Conservation (phyloP, 2,888 invertebrate species). For the Crocallis elinguaria region DNA sequence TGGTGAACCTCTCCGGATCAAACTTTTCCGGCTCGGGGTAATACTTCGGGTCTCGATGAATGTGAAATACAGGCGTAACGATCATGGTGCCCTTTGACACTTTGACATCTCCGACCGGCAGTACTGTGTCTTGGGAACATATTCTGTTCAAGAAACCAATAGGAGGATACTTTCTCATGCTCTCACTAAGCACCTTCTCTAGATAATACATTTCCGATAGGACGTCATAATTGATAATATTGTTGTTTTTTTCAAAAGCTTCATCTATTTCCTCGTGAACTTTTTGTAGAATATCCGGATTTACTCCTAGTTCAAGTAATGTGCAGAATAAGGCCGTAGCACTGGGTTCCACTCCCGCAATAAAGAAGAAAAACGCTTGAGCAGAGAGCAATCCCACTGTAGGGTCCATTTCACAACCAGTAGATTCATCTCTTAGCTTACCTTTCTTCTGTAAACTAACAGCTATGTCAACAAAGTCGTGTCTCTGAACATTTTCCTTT, state of each 20-base stretch:
- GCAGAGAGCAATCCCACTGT: slow-evolving; percentile 46
- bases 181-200: slow-evolving; percentile 41
- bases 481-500: slow-evolving; percentile 48
- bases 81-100: slow-evolving; percentile 60
- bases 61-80: slow-evolving; percentile 55
- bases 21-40: slow-evolving; percentile 75
- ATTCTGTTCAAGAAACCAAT: slow-evolving; percentile 53
- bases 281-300: slow-evolving; percentile 45
- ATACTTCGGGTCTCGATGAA: slow-evolving; percentile 70
- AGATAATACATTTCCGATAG: slow-evolving; percentile 46
- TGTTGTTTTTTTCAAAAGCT: slow-evolving; percentile 35
- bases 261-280: slow-evolving; percentile 40
- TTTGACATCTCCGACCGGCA: slow-evolving; percentile 63
- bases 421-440: slow-evolving; percentile 46
- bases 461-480: slow-evolving; percentile 64
- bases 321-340: slow-evolving; percentile 46
- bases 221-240: slow-evolving; percentile 42
- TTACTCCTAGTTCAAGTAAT: slow-evolving; percentile 44
- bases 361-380: slow-evolving; percentile 49
- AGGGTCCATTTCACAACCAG: slow-evolving; percentile 55
- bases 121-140: slow-evolving; percentile 52
- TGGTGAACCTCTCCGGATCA: slow-evolving; percentile 44
- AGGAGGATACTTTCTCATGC: slow-evolving; percentile 50
- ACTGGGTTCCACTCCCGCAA: slow-evolving; percentile 55
- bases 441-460: slow-evolving; percentile 56